Base-by-base conservation (phyloP, 2,797 vertebrate genomes). In the Hemibagrus guttatus region DNA sequence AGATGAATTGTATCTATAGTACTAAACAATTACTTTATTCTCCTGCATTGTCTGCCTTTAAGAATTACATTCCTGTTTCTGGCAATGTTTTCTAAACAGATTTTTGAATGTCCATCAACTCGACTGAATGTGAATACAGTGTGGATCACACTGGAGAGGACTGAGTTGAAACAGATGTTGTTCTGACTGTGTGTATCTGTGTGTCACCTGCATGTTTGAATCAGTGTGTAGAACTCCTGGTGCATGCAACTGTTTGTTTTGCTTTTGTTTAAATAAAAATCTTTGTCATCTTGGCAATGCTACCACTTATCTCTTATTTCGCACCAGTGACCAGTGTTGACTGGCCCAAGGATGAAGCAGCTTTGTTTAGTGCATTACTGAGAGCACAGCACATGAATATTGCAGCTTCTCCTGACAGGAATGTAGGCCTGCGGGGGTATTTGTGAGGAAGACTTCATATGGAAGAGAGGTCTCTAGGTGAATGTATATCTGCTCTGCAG, bases 311-410 rank as follows among this genome's bases (percentile, higher is more conserved):
- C 69, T 84, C 59, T 81, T 66, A 64, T 49, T 52, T 81, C 42
- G 74, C 83, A 83, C 72, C 83, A 83, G 68, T 89, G 86, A 86
- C 81, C 88, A 89, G 81, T 64, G 42, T 88, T 68, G 66, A 78
- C 39, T 87, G 76, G 83, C n/a, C 89, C 54, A 17, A 66, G 71
- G 52, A 42, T 54, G 64, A 87, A 85, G 64, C 72, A 69, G 79
- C 80, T 85, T 83, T 78, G 74, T 84, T 78, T 84, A 71, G 56
- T 56, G 78, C 58, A 76, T 75, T 69, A 63, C 86, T 83, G 84
- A 90, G 63, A 87, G 84, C 90, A 39, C 49, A 88, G 54, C 75
- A 76, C 66, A 79, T 78, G 84, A 71, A 83, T 78, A 42, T 49
- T 68, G 52, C 69, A 64, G 63, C 31, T 42, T 74, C 42, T 72